Evolutionary conservation across 2,888 invertebrate species (phyloP).

Genomic region (Plemyria rubiginata): DNA sequence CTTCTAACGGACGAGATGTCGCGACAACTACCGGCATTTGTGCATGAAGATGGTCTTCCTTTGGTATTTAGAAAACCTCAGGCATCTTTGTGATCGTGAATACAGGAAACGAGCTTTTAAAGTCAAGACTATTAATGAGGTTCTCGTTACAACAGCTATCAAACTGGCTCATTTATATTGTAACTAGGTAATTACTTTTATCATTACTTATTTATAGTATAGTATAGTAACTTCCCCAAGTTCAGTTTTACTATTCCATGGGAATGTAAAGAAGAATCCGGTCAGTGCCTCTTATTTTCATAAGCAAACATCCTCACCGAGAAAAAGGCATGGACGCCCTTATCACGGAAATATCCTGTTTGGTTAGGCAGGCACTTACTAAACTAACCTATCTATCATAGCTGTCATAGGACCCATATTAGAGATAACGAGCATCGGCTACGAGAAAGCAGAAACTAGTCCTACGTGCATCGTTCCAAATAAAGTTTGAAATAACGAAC

Average conservation of each 20-base stretch:
- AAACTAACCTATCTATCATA: conserved; percentile 76
- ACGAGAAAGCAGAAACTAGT: conserved; percentile 45
- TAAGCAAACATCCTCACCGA: conserved; percentile 50
- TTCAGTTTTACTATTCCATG: conserved; percentile 1
- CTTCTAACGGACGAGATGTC: conserved; percentile 67
- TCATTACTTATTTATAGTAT: too few relatives aligned
- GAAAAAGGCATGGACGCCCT: conserved; percentile 66
- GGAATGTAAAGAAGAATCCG: conserved; percentile 36
- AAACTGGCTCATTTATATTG: neutral
- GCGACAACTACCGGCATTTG: conserved; percentile 69
- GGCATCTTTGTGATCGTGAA: conserved; percentile 31
- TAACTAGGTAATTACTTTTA: too few relatives aligned
- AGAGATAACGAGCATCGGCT: conserved; percentile 64
- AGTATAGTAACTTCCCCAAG: neutral
- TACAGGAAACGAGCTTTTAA: conserved; percentile 30
- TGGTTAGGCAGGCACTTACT: conserved; percentile 65
- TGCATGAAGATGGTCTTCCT: conserved; percentile 38
- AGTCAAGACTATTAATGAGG: conserved; percentile 33
- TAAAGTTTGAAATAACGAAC: conserved; percentile 27
- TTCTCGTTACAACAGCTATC: conserved; percentile 4
- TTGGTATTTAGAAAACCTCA: conserved; percentile 36
- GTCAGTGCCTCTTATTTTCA: conserved; percentile 55
- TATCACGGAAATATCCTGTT: conserved; percentile 78
- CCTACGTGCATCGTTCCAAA: conserved; percentile 27
- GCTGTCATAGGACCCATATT: conserved; percentile 65